Evolutionary conservation across 2,888 invertebrate genomes (phyloP), one percentile per base, ranked within the genome.

Genomic region (Drosophila yooni): DNA sequence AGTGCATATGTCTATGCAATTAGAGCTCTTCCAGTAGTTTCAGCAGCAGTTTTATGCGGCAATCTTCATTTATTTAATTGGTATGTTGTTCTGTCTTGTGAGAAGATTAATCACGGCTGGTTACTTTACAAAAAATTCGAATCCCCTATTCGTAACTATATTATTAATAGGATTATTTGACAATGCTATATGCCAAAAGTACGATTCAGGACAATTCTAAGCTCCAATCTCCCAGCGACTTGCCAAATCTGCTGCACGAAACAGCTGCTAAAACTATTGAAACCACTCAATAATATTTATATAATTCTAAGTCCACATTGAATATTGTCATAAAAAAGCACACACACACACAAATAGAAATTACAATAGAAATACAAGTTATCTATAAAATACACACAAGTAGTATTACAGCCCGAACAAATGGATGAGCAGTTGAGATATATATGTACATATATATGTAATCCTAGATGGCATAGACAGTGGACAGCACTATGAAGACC

Each of bases 401-500:
- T 29, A 27, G 36, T 52, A 29, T 51, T 58, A 46, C 31, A 59
- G 13, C 48, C 46, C 36, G 13, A 34, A n/a, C 18, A 13, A n/a
- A 31, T 11, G 31, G 3, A 33, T 21, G 13, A 25, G 13, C 18
- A 21, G 10, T 43, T 53, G 2, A 36, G 59, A 46, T 46, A 25
- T 15, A 46, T 46, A 46, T 25, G 31, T 46, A 43, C 21, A 46
- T 31, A 21, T 63, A 2, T 11, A 29, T 33, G 25, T 15, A 21
- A 27, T 56, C 57, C 79, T 85, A 92, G 33, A 92, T 81, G 4
- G 83, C 82, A 59, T 92, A 92, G 11, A 77, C 71, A 52, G 91
- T 81, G 60, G 89, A 90, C 64, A 92, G 64, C 31, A 94, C 92
- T 15, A 93, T 88, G 83, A 95, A 95, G 33, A 94, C 88, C 36